Conservation (phyloP, 1,140 invertebrate species). For the Sitophilus oryzae region DNA sequence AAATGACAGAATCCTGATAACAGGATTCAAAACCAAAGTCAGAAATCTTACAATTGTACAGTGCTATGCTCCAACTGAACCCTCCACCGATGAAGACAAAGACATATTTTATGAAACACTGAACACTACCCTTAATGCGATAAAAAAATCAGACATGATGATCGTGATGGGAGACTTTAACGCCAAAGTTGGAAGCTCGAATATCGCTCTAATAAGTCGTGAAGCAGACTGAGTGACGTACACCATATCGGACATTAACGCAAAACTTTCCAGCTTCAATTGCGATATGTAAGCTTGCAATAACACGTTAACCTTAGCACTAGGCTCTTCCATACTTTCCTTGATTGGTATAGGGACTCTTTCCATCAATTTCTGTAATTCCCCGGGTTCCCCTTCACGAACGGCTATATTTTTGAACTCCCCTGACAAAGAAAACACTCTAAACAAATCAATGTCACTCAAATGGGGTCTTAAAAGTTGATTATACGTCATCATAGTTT, state of each 20-base stretch:
- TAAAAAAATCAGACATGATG: too few species aligned
- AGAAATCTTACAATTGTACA: too few species aligned
- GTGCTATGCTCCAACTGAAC: too few species aligned
- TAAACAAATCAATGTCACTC: slow-evolving; percentile 95
- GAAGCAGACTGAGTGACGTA: slow-evolving; percentile 98
- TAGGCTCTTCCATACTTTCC: slow-evolving; percentile 97
- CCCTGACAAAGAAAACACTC: slow-evolving; percentile 97
- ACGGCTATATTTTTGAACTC: slow-evolving; percentile 93
- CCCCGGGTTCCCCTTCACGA: slow-evolving; percentile 96
- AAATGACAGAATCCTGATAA: too few species aligned
- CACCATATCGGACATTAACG: slow-evolving; percentile 98
- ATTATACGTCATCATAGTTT: slow-evolving; percentile 96
- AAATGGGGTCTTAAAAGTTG: slow-evolving; percentile 93
- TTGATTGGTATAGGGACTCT: slow-evolving; percentile 98
- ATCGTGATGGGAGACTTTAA: too few species aligned
- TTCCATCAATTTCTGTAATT: slow-evolving; percentile 95
- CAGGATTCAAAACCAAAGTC: too few species aligned
- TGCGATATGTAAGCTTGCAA: slow-evolving; percentile 98
- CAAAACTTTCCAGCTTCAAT: slow-evolving; percentile 96
- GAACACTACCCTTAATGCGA: too few species aligned
- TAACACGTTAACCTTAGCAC: slow-evolving; percentile 93
- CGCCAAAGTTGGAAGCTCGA: too few species aligned
- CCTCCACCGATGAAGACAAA: too few species aligned
- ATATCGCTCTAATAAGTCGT: slow-evolving; percentile 92
- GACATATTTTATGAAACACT: too few species aligned